Base-by-base conservation (phyloP, 1,140 invertebrate species). In the Papilio glaucus region DNA sequence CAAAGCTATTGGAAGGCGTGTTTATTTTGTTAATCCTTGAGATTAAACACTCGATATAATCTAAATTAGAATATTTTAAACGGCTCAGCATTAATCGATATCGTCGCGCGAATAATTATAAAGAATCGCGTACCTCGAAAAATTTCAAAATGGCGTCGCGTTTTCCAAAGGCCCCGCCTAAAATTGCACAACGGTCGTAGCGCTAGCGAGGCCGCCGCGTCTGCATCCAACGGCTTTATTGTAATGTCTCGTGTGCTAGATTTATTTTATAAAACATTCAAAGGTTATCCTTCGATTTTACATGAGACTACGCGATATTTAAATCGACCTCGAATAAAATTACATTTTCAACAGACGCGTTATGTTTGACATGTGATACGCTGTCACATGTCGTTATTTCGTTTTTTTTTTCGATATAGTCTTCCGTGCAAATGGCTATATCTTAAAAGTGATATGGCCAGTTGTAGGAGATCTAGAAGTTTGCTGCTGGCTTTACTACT, bases 91-190 rank as follows among this genome's bases (percentile, higher is more conserved):
- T 57, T 57, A 49, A 53, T 69, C 67, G 42, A 69, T 65, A 49
- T 10, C 26, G 21, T 45, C 67, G 67, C 41, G 12, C 26, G 29
- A 45, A 68, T 45, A 62, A 62, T 62, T 29, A 49, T 39, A 24
- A 45, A 49, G 45, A 21, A 41, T 21, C 12, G 65, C 42, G 65
- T 68, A 18, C 24, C 45, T 69, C 67, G 67, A 53, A 53, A 69
- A 69, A 69, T 29, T 53, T 37, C 42, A 69, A 69, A 49, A 69
- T 69, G 67, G 67, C 67, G 67, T 69, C 67, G 67, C n/a, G 42
- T 69, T 49, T 49, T 69, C 67, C 67, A 37, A 53, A 68, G 67
- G 45, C 67, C 67, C 67, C 67, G 67, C 67, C 67, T 69, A 69
- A 69, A 69, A 18, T 69, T 69, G 67, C 67, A 69, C 42, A 69